Conservation (phyloP, 1,140 invertebrate genomes). For the Euura lappo region DNA sequence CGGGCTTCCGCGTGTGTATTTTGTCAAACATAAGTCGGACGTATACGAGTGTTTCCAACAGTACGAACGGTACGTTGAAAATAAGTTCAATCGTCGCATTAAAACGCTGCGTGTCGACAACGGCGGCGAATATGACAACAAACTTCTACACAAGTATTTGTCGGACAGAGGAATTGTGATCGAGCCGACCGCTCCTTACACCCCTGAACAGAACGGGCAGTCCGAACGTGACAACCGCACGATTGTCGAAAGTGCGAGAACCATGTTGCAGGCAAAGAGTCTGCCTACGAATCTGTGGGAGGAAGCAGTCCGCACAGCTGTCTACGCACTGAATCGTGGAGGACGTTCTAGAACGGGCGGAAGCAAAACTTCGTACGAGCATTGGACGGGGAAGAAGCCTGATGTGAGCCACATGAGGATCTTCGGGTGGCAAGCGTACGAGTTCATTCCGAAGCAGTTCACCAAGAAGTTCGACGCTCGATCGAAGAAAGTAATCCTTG, state of each 20-base stretch:
- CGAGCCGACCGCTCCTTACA: constrained; percentile 40
- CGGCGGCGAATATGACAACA: constrained; percentile 27
- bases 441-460: constrained; percentile 8
- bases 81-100: constrained; percentile 22
- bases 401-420: constrained; percentile 39
- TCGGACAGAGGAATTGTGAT: constrained; percentile 21
- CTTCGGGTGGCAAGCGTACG: constrained; percentile 37
- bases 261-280: constrained; percentile 47
- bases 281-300: constrained; percentile 50
- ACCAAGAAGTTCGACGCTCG: constrained; percentile 29
- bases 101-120: constrained; percentile 34
- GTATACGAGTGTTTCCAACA: constrained; percentile 32
- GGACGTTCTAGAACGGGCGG: constrained; percentile 17
- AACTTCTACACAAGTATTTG: constrained; percentile 18
- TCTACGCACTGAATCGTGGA: constrained; percentile 31
- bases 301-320: constrained; percentile 44
- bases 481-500: constrained; percentile 25
- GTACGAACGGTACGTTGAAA: constrained; percentile 24
- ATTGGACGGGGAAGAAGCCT: constrained; percentile 43
- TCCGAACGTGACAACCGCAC: constrained; percentile 51
- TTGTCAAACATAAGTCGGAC: constrained; percentile 43
- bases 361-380: constrained; percentile 43
- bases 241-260: constrained; percentile 49
- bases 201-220: constrained; percentile 53
- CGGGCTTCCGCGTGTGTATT: constrained; percentile 35